These are phyloP conservation scores for Mus minutoides DNA, from an alignment of 2,797 vertebrate species.

Conservation along the genomic window DNA sequence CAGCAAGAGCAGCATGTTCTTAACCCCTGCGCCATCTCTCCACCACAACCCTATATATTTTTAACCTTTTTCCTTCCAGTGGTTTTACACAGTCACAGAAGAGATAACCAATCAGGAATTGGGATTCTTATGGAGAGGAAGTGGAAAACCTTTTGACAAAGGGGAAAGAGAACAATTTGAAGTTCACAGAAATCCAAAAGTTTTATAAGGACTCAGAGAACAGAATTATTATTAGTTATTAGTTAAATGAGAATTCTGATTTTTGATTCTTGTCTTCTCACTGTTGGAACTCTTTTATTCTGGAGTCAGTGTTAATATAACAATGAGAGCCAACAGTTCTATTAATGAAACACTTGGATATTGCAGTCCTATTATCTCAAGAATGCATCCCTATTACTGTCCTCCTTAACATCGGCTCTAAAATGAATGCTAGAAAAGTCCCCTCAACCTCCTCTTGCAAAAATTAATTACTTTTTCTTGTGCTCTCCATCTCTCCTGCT, in stretches of 20 bases:
- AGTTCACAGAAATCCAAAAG: constrained; percentile 24
- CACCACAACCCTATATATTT: background rate
- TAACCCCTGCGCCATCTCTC: background rate
- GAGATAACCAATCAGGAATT: constrained; percentile 17
- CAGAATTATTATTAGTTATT: background rate
- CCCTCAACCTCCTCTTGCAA: constrained; percentile 46
- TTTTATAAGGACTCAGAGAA: constrained; percentile 24
- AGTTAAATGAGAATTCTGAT: constrained; percentile 46
- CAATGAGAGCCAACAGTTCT: background rate
- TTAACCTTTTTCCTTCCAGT: constrained; percentile 8
- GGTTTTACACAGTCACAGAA: constrained; percentile 50
- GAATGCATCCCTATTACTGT: constrained; percentile 3
- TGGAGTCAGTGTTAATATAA: constrained; percentile 24
- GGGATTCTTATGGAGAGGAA: constrained; percentile 22
- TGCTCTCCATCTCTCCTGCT: constrained; percentile 56
- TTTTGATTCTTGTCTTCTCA: constrained; percentile 41
- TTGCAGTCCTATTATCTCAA: constrained; percentile 53
- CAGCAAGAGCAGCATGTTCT: background rate
- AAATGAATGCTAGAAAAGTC: constrained; percentile 55
- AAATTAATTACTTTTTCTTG: constrained; percentile 59
- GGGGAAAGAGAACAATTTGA: constrained; percentile 20
- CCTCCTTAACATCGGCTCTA: constrained; percentile 52
- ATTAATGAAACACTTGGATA: constrained; percentile 46
- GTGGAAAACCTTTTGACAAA: constrained; percentile 42
- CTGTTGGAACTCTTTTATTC: background rate